A percentile compares a stretch with the other conserved stretches of the same genome.
Evolutionary conservation across 2,888 invertebrate species (phyloP).

Genomic region (Gerris lacustris): DNA sequence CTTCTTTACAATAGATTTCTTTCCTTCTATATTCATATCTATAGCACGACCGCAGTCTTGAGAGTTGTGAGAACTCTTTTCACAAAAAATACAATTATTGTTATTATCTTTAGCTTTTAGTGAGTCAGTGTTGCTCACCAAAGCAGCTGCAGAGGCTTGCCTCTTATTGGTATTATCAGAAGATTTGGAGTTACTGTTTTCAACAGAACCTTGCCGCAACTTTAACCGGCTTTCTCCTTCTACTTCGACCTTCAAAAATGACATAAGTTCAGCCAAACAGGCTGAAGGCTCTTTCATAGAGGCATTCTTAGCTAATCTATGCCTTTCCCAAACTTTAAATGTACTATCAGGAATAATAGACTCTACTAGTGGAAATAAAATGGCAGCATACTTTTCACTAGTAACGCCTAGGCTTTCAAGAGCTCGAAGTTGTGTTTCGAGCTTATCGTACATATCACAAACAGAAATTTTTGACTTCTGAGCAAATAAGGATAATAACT

Average conservation of each 20-base stretch:
- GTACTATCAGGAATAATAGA: slow-evolving; percentile 31
- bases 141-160: slow-evolving; percentile 18
- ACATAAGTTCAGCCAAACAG: slow-evolving; percentile 22
- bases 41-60: slow-evolving; percentile 26
- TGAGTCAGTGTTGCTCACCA: not conserved
- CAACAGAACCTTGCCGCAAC: slow-evolving; percentile 23
- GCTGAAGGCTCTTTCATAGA: slow-evolving; percentile 16
- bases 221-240: slow-evolving; percentile 29
- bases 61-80: slow-evolving; percentile 22
- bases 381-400: slow-evolving; percentile 31
- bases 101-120: slow-evolving; percentile 8
- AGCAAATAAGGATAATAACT: slow-evolving; percentile 21
- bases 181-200: not conserved
- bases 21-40: slow-evolving; percentile 25
- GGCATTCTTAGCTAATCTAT: slow-evolving; percentile 13
- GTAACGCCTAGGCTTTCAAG: slow-evolving; percentile 31
- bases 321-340: slow-evolving; percentile 29
- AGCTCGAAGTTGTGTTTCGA: slow-evolving; percentile 32
- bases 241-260: slow-evolving; percentile 30
- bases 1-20: slow-evolving; percentile 13
- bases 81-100: slow-evolving; percentile 31
- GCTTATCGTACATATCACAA: slow-evolving; percentile 29
- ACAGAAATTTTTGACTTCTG: slow-evolving; percentile 5
- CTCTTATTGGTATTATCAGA: slow-evolving; percentile 9
- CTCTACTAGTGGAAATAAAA: slow-evolving; percentile 33